A percentile compares a stretch with the other conserved stretches of the same genome.
These are phyloP conservation scores for Polyploca ridens DNA, from an alignment of 2,888 invertebrate species.

Conservation along the genomic window DNA sequence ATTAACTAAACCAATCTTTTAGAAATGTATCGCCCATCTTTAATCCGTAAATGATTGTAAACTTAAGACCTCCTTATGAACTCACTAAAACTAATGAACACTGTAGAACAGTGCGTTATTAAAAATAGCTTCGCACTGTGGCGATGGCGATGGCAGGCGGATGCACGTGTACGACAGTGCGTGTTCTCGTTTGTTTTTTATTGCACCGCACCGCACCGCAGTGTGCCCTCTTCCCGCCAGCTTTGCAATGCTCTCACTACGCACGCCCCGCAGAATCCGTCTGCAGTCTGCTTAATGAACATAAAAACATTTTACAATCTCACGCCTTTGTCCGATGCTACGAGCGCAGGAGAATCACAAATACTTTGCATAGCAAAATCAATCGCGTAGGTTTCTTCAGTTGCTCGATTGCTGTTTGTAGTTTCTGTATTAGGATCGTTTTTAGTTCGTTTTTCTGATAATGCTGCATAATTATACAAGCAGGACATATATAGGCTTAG, in stretches of 20 bases:
- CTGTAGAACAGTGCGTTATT: conserved; percentile 34
- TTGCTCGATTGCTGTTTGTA: background rate
- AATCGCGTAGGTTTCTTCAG: background rate
- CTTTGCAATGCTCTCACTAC: conserved; percentile 33
- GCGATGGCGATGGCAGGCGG: conserved; percentile 53
- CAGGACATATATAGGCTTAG: too few relatives aligned
- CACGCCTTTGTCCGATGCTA: conserved; percentile 33
- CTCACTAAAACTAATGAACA: background rate
- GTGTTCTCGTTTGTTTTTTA: conserved; percentile 67
- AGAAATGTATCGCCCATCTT: too few relatives aligned
- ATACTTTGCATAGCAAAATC: conserved; percentile 4
- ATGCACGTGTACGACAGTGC: conserved; percentile 80
- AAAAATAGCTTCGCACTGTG: conserved; percentile 77
- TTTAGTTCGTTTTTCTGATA: too few relatives aligned
- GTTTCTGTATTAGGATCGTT: too few relatives aligned
- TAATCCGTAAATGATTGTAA: too few relatives aligned
- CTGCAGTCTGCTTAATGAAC: conserved; percentile 36
- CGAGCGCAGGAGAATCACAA: background rate
- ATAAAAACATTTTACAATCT: conserved; percentile 34
- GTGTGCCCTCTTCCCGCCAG: conserved; percentile 32
- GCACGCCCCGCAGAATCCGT: conserved; percentile 49
- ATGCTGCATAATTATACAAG: too few relatives aligned
- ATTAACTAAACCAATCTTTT: too few relatives aligned
- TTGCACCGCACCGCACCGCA: conserved; percentile 51
- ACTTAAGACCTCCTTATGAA: background rate